phyloP scores from a whole-genome alignment of 2,888 invertebrate species.

The Oithona nana region DNA sequence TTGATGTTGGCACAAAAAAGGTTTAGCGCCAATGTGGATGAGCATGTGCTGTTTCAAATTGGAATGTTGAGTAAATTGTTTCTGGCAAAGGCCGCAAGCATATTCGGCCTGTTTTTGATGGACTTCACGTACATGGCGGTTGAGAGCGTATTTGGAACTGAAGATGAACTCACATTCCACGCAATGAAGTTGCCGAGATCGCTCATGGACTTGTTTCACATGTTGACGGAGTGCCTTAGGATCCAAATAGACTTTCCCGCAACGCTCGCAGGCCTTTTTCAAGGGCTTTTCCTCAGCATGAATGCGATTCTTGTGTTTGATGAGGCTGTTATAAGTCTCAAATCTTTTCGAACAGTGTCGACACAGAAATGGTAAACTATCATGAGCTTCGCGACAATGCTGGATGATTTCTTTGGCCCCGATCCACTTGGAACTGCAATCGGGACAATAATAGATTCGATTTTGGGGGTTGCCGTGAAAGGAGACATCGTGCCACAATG shows the following conservation, averaged over 20 bases:
- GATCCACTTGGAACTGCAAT: conserved; percentile 4
- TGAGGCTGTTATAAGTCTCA: conserved; percentile 9
- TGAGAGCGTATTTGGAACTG: conserved; percentile 11
- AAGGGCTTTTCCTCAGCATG: conserved; percentile 11
- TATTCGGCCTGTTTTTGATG: conserved; percentile 1
- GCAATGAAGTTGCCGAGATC: conserved; percentile 5
- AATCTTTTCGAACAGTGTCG: conserved; percentile 7
- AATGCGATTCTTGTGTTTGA: conserved; percentile 12
- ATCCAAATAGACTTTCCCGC: conserved; percentile 11
- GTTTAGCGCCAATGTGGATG: conserved; percentile 53
- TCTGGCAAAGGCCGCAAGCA: conserved; percentile 46
- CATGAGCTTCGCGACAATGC: conserved; percentile 1
- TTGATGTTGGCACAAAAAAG: conserved; percentile 45
- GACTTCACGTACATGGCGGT: conserved; percentile 3
- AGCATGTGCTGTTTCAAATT: conserved; percentile 57
- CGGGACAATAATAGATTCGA: conserved; percentile 15
- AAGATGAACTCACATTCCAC: conserved; percentile 6
- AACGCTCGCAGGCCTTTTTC: conserved; percentile 2
- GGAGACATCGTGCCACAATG: conserved; percentile 11
- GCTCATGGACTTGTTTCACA: conserved; percentile 6
- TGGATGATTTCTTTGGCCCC: conserved; percentile 12
- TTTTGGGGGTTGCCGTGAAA: conserved; percentile 14
- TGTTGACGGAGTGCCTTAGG: conserved; percentile 4
- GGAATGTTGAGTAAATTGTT: conserved; percentile 52
- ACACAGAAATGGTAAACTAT: conserved; percentile 3